These are phyloP conservation scores for Metellina segmentata DNA, from an alignment of 2,888 invertebrate species.

Conservation along the genomic window DNA sequence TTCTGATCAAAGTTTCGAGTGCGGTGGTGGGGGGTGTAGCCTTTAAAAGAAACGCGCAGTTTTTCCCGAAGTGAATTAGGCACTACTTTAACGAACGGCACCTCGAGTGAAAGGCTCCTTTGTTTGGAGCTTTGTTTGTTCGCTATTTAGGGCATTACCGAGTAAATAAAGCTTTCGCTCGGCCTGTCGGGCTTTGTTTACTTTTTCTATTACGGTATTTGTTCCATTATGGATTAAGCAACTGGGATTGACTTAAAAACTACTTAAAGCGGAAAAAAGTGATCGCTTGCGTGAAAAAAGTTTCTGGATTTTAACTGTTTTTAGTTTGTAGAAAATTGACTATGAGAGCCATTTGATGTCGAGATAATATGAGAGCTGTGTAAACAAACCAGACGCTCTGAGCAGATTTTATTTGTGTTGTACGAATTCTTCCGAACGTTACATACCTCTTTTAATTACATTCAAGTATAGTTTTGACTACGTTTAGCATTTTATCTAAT, in stretches of 20 bases:
- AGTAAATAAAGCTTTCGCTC: constrained; percentile 28
- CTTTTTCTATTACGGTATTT: background rate
- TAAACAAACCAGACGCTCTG: no score
- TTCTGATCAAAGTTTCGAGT: constrained; percentile 40
- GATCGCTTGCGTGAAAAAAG: no score
- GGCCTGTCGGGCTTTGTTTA: background rate
- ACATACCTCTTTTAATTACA: no score
- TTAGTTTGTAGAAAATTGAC: no score
- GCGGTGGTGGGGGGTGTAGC: background rate
- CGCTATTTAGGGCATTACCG: constrained; percentile 33
- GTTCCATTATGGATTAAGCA: background rate
- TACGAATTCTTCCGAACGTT: no score
- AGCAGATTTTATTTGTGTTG: no score
- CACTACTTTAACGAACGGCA: constrained; percentile 62
- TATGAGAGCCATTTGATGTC: no score
- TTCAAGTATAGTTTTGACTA: no score
- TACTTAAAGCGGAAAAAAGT: background rate
- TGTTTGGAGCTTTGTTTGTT: constrained; percentile 18
- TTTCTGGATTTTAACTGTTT: no score
- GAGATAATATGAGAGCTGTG: no score
- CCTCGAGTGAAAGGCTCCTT: background rate
- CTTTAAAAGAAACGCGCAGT: background rate
- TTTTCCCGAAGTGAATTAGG: constrained; percentile 59
- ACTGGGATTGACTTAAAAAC: background rate
- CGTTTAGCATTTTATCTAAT: no score